Base-by-base conservation (phyloP, 2,888 invertebrate genomes). In the Deladenus siricidicola region DNA sequence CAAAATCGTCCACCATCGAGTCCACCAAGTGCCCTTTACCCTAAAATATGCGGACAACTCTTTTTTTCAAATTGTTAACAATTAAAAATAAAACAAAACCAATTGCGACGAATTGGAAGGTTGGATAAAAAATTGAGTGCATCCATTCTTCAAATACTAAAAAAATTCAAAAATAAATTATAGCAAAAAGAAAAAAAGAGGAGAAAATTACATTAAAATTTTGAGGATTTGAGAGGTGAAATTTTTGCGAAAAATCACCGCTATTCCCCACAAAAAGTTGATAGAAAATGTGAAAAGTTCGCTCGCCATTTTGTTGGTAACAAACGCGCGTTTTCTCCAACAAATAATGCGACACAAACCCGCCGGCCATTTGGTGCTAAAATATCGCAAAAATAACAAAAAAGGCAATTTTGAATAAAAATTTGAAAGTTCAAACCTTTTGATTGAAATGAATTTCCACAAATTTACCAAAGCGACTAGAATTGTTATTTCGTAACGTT, bases 271-370 rank as follows among this genome's bases (percentile, higher is more conserved):
- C 91, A 80, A 93, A 89, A 66, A 98, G 83, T 82, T 93, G 85
- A 78, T 94, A 98, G 82, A 98, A 98, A 56, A 96, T 91, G 79
- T 96, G 96, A 79, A 96, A 98, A 81, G 94, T 93, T 66, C 96
- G 84, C 81, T 98, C 96, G 67, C 90, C 90, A 0, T 86, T 84
- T 65, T 89, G 87, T 80, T 94, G 91, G 1, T 87, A 87, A 80
- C 91, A 92, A 30, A 70, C 23, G 14, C 84, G 76, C 4, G 93
- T 92, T 82, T 94, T 94, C 81, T 96, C 96, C 69, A 96, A 83
- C 58, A 98, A 83, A 81, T 98, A 96, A 82, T 96, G 96, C 0
- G 92, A 94, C 70, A 96, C 93, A 79, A 89, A 89, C 0, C 94
- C 96, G n/a, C 96, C 93, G 19, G 89, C 90, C 2, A 91, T 89